Evolutionary conservation across 2,888 invertebrate genomes (phyloP), one percentile per base, ranked within the genome.

Genomic region (Lordiphosa fenestrarum): DNA sequence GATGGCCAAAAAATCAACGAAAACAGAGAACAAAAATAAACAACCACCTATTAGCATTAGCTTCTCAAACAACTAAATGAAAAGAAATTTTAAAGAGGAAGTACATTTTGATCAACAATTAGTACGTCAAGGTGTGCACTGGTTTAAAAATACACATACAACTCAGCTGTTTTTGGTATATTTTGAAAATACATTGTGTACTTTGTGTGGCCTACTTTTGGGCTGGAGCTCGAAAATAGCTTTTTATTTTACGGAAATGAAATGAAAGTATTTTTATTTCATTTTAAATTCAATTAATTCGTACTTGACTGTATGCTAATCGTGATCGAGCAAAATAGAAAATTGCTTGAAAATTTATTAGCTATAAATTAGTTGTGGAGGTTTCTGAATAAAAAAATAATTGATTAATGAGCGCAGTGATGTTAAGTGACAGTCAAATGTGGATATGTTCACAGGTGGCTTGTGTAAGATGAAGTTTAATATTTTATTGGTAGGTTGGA

Each of bases 301-400:
- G 72, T 39, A 59, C 74, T 72, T 72, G 72, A 72, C 42, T 36
- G 21, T 42, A 73, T 78, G 83, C 73, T 66, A 82, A 82, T 75
- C 65, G 51, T 78, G 68, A 47, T 15, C 42, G 46, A 40, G n/a
- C 58, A 51, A 57, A 62, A 59, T 51, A 44, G 19, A 53, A 41
- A 58, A 65, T 52, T 53, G 33, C 23, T 44, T 53, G 48, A 47
- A 44, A 71, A 81, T 76, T 78, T 70, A 77, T 77, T 75, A 51
- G 76, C 60, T 53, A 12, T 58, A 70, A 66, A 65, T 71, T 74
- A 36, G 52, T 10, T 49, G 55, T 55, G 63, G 37, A 60, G 82
- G 80, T 58, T 41, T 35, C 19, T 10, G 15, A 39, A 30, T 30
- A 47, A 58, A 48, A 48, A 39, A 39, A 54, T 41, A 33, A 47